phyloP scores from a whole-genome alignment of 1,140 invertebrate species.

The Procambarus virginalis region DNA sequence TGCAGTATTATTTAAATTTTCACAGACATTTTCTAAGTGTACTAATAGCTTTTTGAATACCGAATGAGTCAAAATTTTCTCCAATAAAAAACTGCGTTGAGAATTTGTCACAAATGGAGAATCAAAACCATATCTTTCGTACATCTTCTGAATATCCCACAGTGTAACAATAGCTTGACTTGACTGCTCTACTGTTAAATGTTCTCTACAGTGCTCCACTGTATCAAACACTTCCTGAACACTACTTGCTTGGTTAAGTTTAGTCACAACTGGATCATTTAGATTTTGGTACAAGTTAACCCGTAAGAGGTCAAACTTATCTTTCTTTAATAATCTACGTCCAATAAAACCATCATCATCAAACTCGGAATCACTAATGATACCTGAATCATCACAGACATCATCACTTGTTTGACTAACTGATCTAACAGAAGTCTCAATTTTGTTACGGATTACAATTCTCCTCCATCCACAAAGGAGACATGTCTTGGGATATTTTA shows the following conservation, averaged over 20 bases:
- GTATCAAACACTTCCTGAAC: conserved; percentile 58
- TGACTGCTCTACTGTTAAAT: conserved; percentile 21
- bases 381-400: conserved; percentile 18
- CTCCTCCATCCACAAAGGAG: not conserved
- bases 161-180: conserved; percentile 52
- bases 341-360: conserved; percentile 11
- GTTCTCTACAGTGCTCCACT: conserved; percentile 13
- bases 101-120: conserved; percentile 4
- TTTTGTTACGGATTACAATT: not conserved
- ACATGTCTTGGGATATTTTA: not conserved
- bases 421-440: conserved; percentile 5
- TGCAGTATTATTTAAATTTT: conserved; percentile 43
- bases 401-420: not conserved
- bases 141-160: conserved; percentile 57
- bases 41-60: conserved; percentile 21
- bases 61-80: conserved; percentile 41
- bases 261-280: conserved; percentile 34
- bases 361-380: conserved; percentile 53
- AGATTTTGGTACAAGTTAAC: conserved; percentile 30
- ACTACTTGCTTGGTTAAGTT: conserved; percentile 38
- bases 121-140: conserved; percentile 37
- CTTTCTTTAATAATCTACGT: conserved; percentile 20
- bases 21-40: conserved; percentile 13
- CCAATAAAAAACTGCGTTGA: conserved; percentile 23
- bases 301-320: conserved; percentile 29